These are phyloP conservation scores for Prionailurus viverrinus DNA, from an alignment of 2,113 vertebrate species.

Conservation along the genomic window DNA sequence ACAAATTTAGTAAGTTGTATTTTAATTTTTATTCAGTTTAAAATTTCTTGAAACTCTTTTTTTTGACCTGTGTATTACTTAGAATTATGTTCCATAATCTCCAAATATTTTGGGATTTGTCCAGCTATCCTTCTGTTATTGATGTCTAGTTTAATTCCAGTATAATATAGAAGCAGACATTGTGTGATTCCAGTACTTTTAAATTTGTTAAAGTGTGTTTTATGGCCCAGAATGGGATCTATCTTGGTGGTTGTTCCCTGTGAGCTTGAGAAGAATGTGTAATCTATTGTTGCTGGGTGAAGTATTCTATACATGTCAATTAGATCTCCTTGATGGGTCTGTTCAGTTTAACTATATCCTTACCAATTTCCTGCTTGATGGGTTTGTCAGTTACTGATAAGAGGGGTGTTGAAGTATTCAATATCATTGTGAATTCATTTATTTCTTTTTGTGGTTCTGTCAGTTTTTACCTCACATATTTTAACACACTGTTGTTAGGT, in stretches of 20 bases:
- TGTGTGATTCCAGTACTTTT: neutral
- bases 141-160: conserved; percentile 9
- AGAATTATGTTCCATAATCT: neutral
- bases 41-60: conserved; percentile 8
- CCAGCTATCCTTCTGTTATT: neutral
- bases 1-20: neutral
- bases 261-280: neutral
- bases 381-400: neutral
- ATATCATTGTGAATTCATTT: neutral
- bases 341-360: neutral
- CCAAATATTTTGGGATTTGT: neutral
- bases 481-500: neutral
- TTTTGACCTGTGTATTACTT: conserved; percentile 2
- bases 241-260: neutral
- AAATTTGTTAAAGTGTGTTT: neutral
- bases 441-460: neutral
- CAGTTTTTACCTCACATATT: neutral
- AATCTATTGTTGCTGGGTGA: neutral
- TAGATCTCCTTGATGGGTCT: neutral
- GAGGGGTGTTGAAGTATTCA: neutral
- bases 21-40: conserved; percentile 39
- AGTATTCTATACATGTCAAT: neutral
- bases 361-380: neutral
- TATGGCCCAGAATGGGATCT: neutral
- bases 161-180: neutral